Percentiles rank a stretch among this genome's conserved stretches.
These are phyloP conservation scores for Acanthopleura granulata DNA, from an alignment of 2,888 invertebrate species.

Conservation along the genomic window DNA sequence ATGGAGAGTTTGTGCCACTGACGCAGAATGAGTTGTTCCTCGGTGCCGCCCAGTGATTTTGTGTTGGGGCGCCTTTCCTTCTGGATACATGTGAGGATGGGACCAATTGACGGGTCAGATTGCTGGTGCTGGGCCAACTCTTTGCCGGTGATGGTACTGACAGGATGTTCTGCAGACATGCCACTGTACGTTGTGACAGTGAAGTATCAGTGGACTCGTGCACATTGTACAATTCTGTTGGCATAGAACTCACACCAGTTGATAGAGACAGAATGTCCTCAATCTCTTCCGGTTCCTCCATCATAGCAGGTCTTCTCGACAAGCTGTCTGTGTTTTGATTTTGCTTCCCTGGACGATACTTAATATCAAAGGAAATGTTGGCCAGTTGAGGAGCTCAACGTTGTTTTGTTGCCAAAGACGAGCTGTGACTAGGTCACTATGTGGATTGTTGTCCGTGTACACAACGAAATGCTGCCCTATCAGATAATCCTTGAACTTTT, in stretches of 20 bases:
- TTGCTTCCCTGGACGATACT: conserved; percentile 23
- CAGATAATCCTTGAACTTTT: conserved; percentile 32
- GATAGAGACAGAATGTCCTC: not conserved
- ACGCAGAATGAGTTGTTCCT: conserved; percentile 8
- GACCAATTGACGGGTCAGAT: not conserved
- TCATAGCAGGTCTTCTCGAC: conserved; percentile 21
- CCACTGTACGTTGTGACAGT: not conserved
- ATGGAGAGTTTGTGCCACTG: conserved; percentile 12
- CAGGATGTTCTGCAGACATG: conserved; percentile 13
- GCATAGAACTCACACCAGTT: conserved; percentile 7
- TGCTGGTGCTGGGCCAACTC: not conserved
- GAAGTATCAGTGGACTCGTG: not conserved
- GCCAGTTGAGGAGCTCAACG: conserved; percentile 31
- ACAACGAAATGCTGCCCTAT: conserved; percentile 26
- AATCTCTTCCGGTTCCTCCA: conserved; percentile 12
- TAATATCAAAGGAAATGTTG: conserved; percentile 24
- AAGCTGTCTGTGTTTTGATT: conserved; percentile 30
- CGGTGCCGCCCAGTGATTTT: not conserved
- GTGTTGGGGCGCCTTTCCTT: not conserved
- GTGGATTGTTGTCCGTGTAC: conserved; percentile 30
- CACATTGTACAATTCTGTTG: conserved; percentile 13
- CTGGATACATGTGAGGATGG: not conserved
- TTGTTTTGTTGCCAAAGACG: conserved; percentile 29
- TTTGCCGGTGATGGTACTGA: not conserved
- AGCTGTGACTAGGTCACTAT: conserved; percentile 23